Evolutionary conservation across 2,113 vertebrate genomes (phyloP).

Genomic region (Podocnemis expansa): DNA sequence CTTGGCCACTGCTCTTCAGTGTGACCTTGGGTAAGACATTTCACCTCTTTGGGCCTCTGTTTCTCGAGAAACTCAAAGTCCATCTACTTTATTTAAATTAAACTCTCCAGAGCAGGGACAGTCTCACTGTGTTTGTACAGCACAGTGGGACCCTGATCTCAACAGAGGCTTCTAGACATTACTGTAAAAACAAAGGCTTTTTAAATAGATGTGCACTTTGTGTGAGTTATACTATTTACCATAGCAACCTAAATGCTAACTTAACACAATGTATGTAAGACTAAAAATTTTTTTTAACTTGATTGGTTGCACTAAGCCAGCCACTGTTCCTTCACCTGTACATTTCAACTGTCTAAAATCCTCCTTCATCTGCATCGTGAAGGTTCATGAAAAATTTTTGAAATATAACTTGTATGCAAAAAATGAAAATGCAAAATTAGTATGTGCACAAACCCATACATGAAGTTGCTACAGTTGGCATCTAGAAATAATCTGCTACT

Average conservation of each 20-base stretch:
- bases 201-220: background rate
- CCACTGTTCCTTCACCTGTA: background rate
- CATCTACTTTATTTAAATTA: background rate
- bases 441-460: background rate
- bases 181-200: background rate
- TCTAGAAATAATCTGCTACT: slow-evolving; percentile 1
- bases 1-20: background rate
- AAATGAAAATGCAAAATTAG: background rate
- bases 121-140: background rate
- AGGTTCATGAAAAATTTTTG: background rate
- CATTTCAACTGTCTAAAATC: background rate
- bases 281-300: background rate
- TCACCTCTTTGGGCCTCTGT: background rate
- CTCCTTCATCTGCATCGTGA: background rate
- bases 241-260: background rate
- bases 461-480: background rate
- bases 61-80: rapidly evolving
- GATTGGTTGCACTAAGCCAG: background rate
- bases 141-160: background rate
- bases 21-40: background rate
- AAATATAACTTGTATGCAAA: background rate
- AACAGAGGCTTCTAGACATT: background rate
- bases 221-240: rapidly evolving
- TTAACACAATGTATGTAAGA: background rate
- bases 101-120: rapidly evolving